Evolutionary conservation across 2,888 invertebrate species (phyloP).

Genomic region (Lagria hirta): DNA sequence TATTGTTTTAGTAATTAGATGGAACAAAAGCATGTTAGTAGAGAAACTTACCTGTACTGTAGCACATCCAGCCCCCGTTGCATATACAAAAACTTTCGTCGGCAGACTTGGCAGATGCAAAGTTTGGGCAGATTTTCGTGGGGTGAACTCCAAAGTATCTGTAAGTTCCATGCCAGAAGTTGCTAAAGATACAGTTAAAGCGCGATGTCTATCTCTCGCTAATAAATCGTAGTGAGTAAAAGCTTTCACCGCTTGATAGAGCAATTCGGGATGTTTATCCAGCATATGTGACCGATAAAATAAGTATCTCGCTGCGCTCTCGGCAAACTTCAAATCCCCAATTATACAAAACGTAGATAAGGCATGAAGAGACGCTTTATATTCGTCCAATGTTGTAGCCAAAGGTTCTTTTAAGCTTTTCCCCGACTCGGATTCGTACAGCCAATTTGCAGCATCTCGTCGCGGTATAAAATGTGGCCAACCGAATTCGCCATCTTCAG

Average conservation of each 20-base stretch:
- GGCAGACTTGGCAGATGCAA: constrained; percentile 65
- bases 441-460: constrained; percentile 65
- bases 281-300: constrained; percentile 68
- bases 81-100: constrained; percentile 70
- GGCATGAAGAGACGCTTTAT: constrained; percentile 64
- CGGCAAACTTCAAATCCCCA: constrained; percentile 64
- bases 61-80: constrained; percentile 69
- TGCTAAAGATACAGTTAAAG: constrained; percentile 66
- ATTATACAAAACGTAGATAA: constrained; percentile 62
- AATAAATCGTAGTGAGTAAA: constrained; percentile 62
- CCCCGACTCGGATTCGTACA: constrained; percentile 60
- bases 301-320: constrained; percentile 64
- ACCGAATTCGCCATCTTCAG: constrained; percentile 69
- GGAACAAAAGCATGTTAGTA: constrained; percentile 1
- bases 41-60: constrained; percentile 61
- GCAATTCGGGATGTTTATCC: constrained; percentile 62
- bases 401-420: constrained; percentile 60
- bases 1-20: constrained; percentile 4
- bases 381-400: constrained; percentile 61
- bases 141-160: constrained; percentile 63
- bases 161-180: constrained; percentile 73
- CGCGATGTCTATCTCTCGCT: constrained; percentile 63
- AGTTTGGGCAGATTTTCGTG: constrained; percentile 57
- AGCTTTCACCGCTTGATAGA: constrained; percentile 63
- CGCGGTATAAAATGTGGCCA: constrained; percentile 62